Base-by-base conservation (phyloP, 1,140 invertebrate species). In the Glomeris maerens region DNA sequence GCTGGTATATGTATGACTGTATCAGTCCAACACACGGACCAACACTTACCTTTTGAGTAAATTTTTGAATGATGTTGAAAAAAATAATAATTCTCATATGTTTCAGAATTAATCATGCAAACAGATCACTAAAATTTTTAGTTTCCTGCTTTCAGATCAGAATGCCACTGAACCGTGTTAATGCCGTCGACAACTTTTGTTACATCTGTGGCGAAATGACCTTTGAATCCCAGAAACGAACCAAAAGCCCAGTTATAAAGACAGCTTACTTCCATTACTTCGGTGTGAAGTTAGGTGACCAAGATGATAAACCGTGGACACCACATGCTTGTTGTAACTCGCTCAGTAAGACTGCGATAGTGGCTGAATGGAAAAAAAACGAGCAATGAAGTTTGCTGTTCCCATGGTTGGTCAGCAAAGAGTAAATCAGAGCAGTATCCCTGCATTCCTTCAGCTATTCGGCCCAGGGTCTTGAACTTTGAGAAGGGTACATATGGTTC, bases 261-360 rank as follows among this genome's bases (percentile, higher is more conserved):
- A 23, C 41, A 17, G 48, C 27, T n/a, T 56, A 51, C 46, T 28
- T 40, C 14, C 44, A 41, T 20, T 56, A 56, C 40, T 55, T 56
- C 27, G 31, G 49, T 28, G 47, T 52, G 25, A 56, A 55, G 42
- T 45, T 56, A 23, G 53, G 52, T 29, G 55, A 55, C 55, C 42
- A 54, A 52, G n/a, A n/a, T n/a, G 54, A 57, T 53, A 60, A 61
- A 48, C 31, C 52, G 47, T 59, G 52, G 52, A 48, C 49, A 25
- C 53, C 53, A 42, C 27, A 59, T 46, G 53, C 50, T 36, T 48
- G 56, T 38, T 59, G 58, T 49, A 55, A 56, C 21, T 29, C 27
- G 52, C 36, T 45, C 47, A 29, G 52, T 59, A 29, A 27, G 50
- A 45, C 51, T 56, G 27, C 42, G 52, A 27, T 21, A 49, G 22